A percentile compares a stretch with the other conserved stretches of the same genome.
Evolutionary conservation across 1,140 invertebrate species (phyloP).

Genomic region (Achroia grisella): DNA sequence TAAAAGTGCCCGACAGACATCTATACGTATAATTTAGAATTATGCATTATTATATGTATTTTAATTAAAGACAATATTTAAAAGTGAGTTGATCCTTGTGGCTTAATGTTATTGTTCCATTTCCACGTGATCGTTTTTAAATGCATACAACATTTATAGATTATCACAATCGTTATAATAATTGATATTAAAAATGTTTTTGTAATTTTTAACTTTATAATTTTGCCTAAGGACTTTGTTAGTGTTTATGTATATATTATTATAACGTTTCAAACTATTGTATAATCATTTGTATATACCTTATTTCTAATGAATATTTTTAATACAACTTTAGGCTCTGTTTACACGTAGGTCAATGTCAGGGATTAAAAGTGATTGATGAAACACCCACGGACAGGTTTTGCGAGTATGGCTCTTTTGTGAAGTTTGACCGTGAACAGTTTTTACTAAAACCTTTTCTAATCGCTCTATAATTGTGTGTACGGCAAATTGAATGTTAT

Average conservation of each 20-base stretch:
- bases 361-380: not conserved
- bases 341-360: slow-evolving; percentile 1
- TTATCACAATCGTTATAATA: not conserved
- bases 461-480: not conserved
- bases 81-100: not conserved
- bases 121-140: not conserved
- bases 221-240: slow-evolving; percentile 18
- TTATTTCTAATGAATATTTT: not conserved
- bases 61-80: not conserved
- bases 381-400: not conserved
- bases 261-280: slow-evolving; percentile 13
- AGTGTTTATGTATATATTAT: slow-evolving; percentile 25
- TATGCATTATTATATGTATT: not conserved
- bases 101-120: not conserved
- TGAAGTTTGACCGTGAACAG: not conserved
- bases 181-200: not conserved
- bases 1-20: too few species aligned
- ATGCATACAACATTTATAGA: not conserved
- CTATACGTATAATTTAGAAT: not conserved
- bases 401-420: not conserved
- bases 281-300: slow-evolving; percentile 21
- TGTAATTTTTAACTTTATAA: slow-evolving; percentile 1
- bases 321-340: not conserved
- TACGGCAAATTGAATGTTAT: not conserved
- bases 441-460: not conserved